Percentiles rank a stretch among this genome's conserved stretches.
Conservation (phyloP, 92 coral and sea anemone genomes). For the Montipora capitata region DNA sequence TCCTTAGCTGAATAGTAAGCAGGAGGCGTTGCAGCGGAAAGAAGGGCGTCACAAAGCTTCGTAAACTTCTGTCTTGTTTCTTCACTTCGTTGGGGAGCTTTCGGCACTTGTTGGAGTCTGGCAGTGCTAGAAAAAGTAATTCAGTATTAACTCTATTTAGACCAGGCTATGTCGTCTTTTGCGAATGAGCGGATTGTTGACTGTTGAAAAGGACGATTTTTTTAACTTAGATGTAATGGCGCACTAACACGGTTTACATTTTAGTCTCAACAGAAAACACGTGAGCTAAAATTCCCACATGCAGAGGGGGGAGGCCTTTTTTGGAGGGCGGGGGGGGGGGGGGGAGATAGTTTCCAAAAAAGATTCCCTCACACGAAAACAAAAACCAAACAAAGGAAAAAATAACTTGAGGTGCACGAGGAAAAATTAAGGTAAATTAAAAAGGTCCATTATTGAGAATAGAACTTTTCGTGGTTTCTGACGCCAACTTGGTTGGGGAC, state of each 20-base stretch:
- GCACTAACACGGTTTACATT: slow-evolving; percentile 6
- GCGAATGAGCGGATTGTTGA: slow-evolving; percentile 1
- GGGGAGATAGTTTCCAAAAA: neutral
- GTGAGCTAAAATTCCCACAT: slow-evolving; percentile 7
- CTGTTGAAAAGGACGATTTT: slow-evolving; percentile 9
- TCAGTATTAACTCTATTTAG: neutral
- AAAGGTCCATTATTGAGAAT: slow-evolving; percentile 1
- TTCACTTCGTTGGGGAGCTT: slow-evolving; percentile 25
- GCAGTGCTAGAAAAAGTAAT: slow-evolving; percentile 10
- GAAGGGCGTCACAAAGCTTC: slow-evolving; percentile 22
- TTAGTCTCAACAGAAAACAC: slow-evolving; percentile 7
- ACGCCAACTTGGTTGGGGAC: slow-evolving; percentile 18
- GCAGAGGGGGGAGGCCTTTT: neutral
- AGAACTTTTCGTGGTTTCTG: slow-evolving; percentile 11
- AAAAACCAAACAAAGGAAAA: slow-evolving; percentile 24
- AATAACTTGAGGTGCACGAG: neutral
- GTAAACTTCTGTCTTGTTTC: slow-evolving; percentile 1
- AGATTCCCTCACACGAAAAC: slow-evolving; percentile 6
- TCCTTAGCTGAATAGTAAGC: no score
- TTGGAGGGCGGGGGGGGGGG: neutral
- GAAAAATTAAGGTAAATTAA: neutral
- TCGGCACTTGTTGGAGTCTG: slow-evolving; percentile 35
- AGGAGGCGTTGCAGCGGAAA: neutral
- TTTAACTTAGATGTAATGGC: slow-evolving; percentile 22
- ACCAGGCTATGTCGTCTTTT: slow-evolving; percentile 1